These are phyloP conservation scores for Subacronicta megacephala DNA, from an alignment of 2,888 invertebrate genomes.

Conservation along the genomic window DNA sequence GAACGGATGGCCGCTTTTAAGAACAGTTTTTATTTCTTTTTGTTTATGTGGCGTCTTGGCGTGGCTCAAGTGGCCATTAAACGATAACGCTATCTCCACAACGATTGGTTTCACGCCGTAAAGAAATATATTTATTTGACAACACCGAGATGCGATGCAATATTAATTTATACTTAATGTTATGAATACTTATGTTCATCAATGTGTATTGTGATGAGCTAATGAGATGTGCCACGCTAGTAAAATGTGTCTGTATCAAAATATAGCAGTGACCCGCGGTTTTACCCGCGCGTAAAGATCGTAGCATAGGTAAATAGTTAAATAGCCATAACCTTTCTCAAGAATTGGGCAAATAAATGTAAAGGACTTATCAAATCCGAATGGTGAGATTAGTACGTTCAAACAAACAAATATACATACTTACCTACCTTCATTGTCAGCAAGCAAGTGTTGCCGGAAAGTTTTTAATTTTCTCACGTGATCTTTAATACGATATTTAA, in stretches of 20 bases:
- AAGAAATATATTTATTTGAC: conserved; percentile 66
- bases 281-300: too few species aligned
- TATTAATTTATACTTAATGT: conserved; percentile 45
- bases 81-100: conserved; percentile 80
- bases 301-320: too few species aligned
- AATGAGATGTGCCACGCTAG: conserved; percentile 19
- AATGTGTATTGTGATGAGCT: conserved; percentile 45
- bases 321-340: too few species aligned
- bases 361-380: too few species aligned
- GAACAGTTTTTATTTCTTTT: conserved; percentile 66
- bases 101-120: conserved; percentile 80
- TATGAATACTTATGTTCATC: conserved; percentile 44
- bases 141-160: conserved; percentile 41
- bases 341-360: too few species aligned
- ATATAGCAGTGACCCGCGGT: too few species aligned
- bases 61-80: conserved; percentile 78
- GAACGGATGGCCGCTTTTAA: conserved; percentile 76
- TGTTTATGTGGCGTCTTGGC: conserved; percentile 67
- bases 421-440: too few species aligned
- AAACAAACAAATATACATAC: too few species aligned
- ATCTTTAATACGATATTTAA: conserved; percentile 26
- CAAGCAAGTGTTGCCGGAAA: too few species aligned
- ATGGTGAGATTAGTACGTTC: too few species aligned
- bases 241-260: conserved; percentile 11
- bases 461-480: background rate